Percentiles rank a stretch among this genome's conserved stretches.
Conservation (phyloP, 2,888 invertebrate genomes). For the Pecten maximus region DNA sequence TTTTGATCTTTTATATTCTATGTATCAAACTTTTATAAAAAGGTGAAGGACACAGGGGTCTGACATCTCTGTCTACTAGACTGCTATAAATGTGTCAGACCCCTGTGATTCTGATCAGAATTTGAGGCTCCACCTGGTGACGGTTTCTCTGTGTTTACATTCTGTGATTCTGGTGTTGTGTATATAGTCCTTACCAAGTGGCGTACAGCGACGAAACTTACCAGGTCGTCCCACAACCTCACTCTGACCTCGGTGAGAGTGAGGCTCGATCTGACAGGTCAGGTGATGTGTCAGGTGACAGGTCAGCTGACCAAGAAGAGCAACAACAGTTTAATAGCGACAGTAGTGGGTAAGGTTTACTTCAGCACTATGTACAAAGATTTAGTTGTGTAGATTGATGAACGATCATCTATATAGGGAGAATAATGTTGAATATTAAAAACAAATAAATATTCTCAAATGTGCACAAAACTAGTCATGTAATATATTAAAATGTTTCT, state of each 20-base stretch:
- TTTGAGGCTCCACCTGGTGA: not conserved
- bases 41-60: not conserved
- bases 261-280: conserved; percentile 27
- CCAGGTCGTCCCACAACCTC: not conserved
- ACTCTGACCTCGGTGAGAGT: conserved; percentile 27
- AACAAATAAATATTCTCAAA: no score
- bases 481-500: no score
- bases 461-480: no score
- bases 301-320: conserved; percentile 24
- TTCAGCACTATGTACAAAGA: no score
- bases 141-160: not conserved
- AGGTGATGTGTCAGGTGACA: conserved; percentile 10
- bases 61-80: not conserved
- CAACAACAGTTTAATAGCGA: not conserved
- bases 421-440: no score
- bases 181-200: not conserved
- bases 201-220: not conserved
- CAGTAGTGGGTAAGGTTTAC: conserved; percentile 30
- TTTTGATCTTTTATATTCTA: no score
- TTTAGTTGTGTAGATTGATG: no score
- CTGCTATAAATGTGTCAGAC: not conserved
- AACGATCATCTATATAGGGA: no score
- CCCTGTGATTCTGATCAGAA: not conserved
- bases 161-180: not conserved
- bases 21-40: no score